phyloP scores from a whole-genome alignment of 2,797 vertebrate species.

The Periparus ater region DNA sequence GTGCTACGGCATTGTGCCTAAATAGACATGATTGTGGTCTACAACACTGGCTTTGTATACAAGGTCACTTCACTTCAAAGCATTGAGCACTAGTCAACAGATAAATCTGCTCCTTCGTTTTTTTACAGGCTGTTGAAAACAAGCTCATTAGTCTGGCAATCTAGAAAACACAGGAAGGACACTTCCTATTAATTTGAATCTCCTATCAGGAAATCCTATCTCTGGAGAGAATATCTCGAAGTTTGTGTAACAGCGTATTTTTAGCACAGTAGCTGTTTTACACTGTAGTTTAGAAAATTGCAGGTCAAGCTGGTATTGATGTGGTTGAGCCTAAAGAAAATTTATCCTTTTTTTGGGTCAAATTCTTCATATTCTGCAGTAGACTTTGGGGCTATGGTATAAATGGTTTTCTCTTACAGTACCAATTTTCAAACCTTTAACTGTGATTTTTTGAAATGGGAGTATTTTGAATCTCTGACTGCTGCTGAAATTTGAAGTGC shows the following conservation, averaged over 20 bases:
- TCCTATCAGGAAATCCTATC: constrained; percentile 50
- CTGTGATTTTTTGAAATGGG: not conserved
- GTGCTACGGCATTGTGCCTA: not conserved
- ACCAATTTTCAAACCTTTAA: not conserved
- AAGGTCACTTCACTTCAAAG: not conserved
- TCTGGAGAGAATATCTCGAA: constrained; percentile 34
- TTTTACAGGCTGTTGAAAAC: not conserved
- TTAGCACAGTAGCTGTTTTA: constrained; percentile 31
- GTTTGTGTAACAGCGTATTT: constrained; percentile 40
- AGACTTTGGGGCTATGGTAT: not conserved
- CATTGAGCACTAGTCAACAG: not conserved
- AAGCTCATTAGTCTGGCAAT: constrained; percentile 25
- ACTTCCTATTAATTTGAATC: constrained; percentile 56
- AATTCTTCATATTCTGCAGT: not conserved
- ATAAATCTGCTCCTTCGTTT: not conserved
- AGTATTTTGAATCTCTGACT: not conserved
- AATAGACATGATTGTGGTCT: not conserved
- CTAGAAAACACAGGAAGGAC: constrained; percentile 53
- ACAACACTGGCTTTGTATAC: not conserved
- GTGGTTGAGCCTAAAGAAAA: not conserved
- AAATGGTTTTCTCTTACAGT: not conserved
- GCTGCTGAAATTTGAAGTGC: not conserved
- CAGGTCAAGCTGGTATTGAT: not conserved
- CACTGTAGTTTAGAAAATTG: not conserved
- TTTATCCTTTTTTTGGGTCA: not conserved